These are phyloP conservation scores for Solenodon paradoxus DNA, from an alignment of 2,113 vertebrate genomes.

Conservation along the genomic window DNA sequence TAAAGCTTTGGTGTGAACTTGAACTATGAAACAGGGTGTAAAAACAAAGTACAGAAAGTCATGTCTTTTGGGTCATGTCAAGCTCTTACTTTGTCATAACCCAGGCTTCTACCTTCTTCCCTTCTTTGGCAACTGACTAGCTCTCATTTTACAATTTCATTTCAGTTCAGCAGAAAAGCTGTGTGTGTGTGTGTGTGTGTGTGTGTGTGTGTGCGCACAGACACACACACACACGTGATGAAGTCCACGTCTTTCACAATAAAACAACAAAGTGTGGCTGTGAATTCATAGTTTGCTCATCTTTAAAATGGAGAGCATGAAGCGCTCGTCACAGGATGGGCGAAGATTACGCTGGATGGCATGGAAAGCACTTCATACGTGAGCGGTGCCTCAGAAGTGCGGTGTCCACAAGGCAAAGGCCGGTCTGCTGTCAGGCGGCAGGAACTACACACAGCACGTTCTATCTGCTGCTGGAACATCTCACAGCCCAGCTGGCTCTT, in stretches of 20 bases:
- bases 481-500: not conserved
- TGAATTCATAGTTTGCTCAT: no score
- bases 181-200: not conserved
- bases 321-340: no score
- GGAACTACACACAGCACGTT: not conserved
- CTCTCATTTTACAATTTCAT: not conserved
- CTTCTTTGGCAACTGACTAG: not conserved
- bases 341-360: no score
- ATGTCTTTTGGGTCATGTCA: fast-evolving
- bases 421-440: not conserved
- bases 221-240: not conserved
- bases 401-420: not conserved
- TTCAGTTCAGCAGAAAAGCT: not conserved
- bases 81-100: not conserved
- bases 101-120: not conserved
- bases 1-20: not conserved
- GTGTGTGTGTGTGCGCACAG: not conserved
- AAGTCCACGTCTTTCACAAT: not conserved
- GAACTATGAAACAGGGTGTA: not conserved
- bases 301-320: no score
- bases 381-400: no score
- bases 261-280: not conserved
- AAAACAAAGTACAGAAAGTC: not conserved
- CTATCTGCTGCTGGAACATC: not conserved
- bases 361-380: no score